Evolutionary conservation across 2,888 invertebrate species (phyloP), one percentile per base, ranked within the genome.

Genomic region (Andrena minutula): DNA sequence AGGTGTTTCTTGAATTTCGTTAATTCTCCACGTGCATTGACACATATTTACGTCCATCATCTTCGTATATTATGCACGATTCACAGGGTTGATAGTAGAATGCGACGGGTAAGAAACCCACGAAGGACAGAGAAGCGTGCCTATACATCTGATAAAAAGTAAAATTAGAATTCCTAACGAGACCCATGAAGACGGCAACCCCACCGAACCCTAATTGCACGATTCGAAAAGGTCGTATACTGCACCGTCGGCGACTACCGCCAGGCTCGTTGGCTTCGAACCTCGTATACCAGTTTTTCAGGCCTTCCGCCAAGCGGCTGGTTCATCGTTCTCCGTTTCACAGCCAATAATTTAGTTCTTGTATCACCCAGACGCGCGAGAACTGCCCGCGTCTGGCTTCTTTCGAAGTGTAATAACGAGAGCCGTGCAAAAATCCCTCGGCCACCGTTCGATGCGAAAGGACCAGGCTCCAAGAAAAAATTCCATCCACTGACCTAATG

Each of bases 271-370:
- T 75, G 74, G 77, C 79, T 83, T 71, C 49, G 64, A 71, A 74
- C 74, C 68, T 74, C 75, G 71, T 61, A 76, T 85, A 61, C 79
- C 56, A 65, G 76, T 75, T 78, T 88, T 78, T 76, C 79, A 76
- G 88, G 82, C 83, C 63, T 75, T 78, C 60, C 35, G 84, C 86
- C 88, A 88, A 87, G 71, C 77, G 63, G 81, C 75, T 56, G 49
- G 69, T 72, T 82, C 72, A 61, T 79, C 64, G 65, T 61, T 75
- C 72, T 47, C 16, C 41, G 61, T 77, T 73, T 78, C 60, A 28
- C 58, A 78, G 77, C 60, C 41, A 60, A 78, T 81, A 69, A 73
- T 73, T 73, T 73, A 64, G 47, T 16, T 49, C 30, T 32, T 51
- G 61, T 23, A 61, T 41, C 28, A 35, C 35, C 49, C 49, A 49